Conservation (phyloP, 1,140 invertebrate genomes). For the Papilio helenus region DNA sequence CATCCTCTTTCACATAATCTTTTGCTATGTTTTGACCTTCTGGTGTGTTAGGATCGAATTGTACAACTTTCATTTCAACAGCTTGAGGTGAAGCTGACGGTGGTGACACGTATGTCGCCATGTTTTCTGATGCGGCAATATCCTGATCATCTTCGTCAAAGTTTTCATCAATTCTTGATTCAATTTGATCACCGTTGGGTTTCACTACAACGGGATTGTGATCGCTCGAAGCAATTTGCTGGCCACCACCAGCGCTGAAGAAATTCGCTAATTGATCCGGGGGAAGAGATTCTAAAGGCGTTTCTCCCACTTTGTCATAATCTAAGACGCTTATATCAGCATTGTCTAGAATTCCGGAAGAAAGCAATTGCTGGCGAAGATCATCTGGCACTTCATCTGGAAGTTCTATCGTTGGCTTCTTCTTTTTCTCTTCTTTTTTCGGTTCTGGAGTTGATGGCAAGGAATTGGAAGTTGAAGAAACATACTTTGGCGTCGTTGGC, state of each 20-base stretch:
- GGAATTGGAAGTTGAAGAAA: constrained; percentile 72
- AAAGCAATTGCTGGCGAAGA: constrained; percentile 90
- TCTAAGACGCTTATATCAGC: constrained; percentile 93
- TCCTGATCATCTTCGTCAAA: constrained; percentile 79
- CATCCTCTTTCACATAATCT: constrained; percentile 88
- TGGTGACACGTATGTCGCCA: constrained; percentile 73
- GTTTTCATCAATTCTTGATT: constrained; percentile 82
- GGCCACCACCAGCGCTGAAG: constrained; percentile 89
- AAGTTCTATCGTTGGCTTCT: constrained; percentile 85
- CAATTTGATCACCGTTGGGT: constrained; percentile 84
- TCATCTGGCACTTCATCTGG: constrained; percentile 95
- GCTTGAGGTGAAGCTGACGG: constrained; percentile 81
- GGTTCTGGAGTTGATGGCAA: constrained; percentile 71
- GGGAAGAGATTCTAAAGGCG: constrained; percentile 91
- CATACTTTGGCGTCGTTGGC: constrained; percentile 74
- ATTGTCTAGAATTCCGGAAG: constrained; percentile 92
- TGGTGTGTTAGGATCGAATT: constrained; percentile 88
- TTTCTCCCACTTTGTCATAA: constrained; percentile 94
- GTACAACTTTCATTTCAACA: constrained; percentile 93
- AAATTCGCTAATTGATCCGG: constrained; percentile 93
- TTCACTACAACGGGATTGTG: constrained; percentile 86
- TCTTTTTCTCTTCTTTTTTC: constrained; percentile 82
- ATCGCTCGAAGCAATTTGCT: constrained; percentile 88
- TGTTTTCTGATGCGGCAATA: constrained; percentile 75
- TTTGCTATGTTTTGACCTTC: constrained; percentile 89